phyloP scores from a whole-genome alignment of 2,113 vertebrate species.

The Corythoichthys haematopterus region DNA sequence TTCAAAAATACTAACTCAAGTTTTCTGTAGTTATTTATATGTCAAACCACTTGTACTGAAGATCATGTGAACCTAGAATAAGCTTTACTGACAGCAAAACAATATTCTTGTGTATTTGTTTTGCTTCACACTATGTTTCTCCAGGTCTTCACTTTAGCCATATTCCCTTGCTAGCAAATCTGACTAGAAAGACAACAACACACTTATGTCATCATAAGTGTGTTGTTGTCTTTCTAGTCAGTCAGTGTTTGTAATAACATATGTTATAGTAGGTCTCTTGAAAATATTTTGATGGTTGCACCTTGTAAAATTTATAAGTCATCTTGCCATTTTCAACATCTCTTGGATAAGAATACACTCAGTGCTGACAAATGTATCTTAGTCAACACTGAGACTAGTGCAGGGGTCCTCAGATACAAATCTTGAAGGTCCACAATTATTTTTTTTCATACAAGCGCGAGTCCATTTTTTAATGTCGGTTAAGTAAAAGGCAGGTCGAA shows the following conservation, averaged over 20 bases:
- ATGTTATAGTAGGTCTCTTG: constrained; percentile 12
- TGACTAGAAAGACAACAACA: constrained; percentile 14
- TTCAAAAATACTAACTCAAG: neutral
- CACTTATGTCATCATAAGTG: too few species aligned
- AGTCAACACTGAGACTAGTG: constrained; percentile 7
- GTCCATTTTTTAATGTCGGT: too few species aligned
- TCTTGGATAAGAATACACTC: neutral
- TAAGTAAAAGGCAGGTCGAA: too few species aligned
- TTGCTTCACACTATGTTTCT: neutral
- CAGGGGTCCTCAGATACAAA: too few species aligned
- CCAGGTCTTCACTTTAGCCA: neutral
- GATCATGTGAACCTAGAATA: neutral
- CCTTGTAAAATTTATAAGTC: neutral
- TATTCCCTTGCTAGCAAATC: neutral
- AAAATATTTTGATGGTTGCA: constrained; percentile 18
- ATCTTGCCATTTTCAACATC: constrained; percentile 3
- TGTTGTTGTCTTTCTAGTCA: too few species aligned
- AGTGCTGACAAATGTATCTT: constrained; percentile 27
- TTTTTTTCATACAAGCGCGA: too few species aligned
- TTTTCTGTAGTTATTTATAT: neutral
- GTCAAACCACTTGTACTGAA: neutral
- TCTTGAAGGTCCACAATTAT: too few species aligned
- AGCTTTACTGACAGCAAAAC: neutral
- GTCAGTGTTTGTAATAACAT: constrained; percentile 26
- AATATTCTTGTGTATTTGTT: neutral